Conservation (phyloP, 1,140 invertebrate species). For the Drosophila leontia region DNA sequence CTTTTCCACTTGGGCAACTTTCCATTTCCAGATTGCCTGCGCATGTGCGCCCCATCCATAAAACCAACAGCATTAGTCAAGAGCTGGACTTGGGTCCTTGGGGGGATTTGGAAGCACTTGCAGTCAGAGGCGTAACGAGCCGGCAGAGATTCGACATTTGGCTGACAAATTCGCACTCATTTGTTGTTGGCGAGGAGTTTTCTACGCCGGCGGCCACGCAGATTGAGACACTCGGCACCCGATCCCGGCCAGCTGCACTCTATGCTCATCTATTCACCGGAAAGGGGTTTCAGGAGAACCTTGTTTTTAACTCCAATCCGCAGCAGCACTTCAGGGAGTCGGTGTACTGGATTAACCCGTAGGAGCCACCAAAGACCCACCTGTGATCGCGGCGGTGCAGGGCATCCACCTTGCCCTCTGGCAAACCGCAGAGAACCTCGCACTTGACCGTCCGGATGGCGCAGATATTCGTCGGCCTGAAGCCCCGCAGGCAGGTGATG, state of each 20-base stretch:
- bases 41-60: conserved; percentile 75
- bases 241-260: conserved; percentile 14
- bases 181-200: conserved; percentile 48
- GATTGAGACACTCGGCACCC: conserved; percentile 50
- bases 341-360: conserved; percentile 87
- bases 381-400: conserved; percentile 87
- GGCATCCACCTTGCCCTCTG: conserved; percentile 87
- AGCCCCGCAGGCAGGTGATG: conserved; percentile 90
- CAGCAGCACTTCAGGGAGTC: conserved; percentile 66
- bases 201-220: conserved; percentile 51
- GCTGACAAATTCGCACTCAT: conserved; percentile 68
- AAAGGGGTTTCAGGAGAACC: neutral
- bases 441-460: conserved; percentile 95
- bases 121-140: conserved; percentile 59
- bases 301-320: neutral
- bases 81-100: conserved; percentile 2
- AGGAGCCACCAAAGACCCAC: conserved; percentile 96
- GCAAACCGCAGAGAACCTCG: conserved; percentile 94
- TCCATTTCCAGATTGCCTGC: conserved; percentile 68
- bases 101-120: conserved; percentile 21
- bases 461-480: conserved; percentile 92
- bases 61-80: conserved; percentile 79
- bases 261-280: neutral
- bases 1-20: conserved; percentile 50
- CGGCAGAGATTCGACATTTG: conserved; percentile 46